Evolutionary conservation across 2,888 invertebrate genomes (phyloP), one percentile per base, ranked within the genome.

Genomic region (Perithous albicinctus): DNA sequence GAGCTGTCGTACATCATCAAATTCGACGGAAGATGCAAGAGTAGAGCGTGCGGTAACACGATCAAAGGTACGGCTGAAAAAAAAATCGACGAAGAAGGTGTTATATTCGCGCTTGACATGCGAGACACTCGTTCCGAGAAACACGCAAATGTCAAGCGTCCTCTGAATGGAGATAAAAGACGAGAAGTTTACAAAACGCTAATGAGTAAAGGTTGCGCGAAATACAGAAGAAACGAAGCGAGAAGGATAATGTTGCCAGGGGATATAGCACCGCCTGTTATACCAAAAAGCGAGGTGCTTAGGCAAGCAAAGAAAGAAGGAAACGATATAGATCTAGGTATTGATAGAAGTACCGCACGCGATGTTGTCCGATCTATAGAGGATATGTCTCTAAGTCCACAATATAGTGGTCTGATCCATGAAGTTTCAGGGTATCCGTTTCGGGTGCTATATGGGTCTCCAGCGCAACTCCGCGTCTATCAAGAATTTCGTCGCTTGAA

Each of bases 291-390:
- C 6, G 23, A 43, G 2, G 70, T 78, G 0, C 5, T 59, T n/a
- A 48, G 84, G 23, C 77, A 74, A 64, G 70, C 54, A 2, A 82
- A 80, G 64, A 80, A 80, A 29, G 84, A 84, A 69, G 74, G 43
- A 5, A 48, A 64, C 18, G 69, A 82, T 43, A 23, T 54, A 23
- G 51, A 82, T 59, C 29, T 84, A 8, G 66, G 72, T 5, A 64
- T 83, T 7, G 72, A 73, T 2, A 20, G 43, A 23, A 41, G 38
- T 3, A 67, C 66, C 8, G 73, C 59, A 29, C 41, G 51, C 2
- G 81, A 82, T 70, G 29, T 82, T 8, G 32, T 83, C 12, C 61
- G 61, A 18, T 67, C 79, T 5, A 77, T 85, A 18, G 76, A 79
- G 59, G 72, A 78, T 10, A 59, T 85, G 56, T n/a, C 76, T 6